These are phyloP conservation scores for Parus major DNA, from an alignment of 2,113 vertebrate species.

Conservation along the genomic window DNA sequence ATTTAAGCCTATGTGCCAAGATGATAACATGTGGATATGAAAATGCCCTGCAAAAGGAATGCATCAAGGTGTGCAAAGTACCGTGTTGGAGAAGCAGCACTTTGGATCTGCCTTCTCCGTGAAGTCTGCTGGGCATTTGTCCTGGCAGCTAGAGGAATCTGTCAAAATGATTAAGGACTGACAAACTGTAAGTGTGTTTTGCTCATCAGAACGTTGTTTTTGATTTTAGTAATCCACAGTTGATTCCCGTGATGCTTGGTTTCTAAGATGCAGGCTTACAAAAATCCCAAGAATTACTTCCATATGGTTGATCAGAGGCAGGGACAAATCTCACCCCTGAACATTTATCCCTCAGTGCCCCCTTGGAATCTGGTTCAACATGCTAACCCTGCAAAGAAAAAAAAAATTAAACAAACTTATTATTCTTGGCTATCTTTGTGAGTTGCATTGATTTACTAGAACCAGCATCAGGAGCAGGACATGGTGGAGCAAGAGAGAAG, in stretches of 20 bases:
- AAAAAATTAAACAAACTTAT: not conserved
- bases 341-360: not conserved
- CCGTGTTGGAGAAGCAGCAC: not conserved
- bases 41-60: not conserved
- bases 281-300: conserved; percentile 28
- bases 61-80: not conserved
- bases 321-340: not conserved
- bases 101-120: not conserved
- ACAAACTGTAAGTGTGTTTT: not conserved
- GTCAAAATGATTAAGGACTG: not conserved
- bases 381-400: not conserved
- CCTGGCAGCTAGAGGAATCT: not conserved
- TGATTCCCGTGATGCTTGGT: not conserved
- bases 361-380: not conserved
- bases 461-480: not conserved
- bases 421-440: not conserved
- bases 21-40: not conserved
- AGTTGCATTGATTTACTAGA: not conserved
- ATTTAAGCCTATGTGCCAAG: not conserved
- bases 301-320: not conserved
- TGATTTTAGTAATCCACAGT: not conserved
- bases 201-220: not conserved
- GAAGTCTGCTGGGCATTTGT: not conserved
- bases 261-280: not conserved
- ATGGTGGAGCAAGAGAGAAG: not conserved